Conservation (phyloP, 2,888 invertebrate species). For the Tolmerus cingulatus region DNA sequence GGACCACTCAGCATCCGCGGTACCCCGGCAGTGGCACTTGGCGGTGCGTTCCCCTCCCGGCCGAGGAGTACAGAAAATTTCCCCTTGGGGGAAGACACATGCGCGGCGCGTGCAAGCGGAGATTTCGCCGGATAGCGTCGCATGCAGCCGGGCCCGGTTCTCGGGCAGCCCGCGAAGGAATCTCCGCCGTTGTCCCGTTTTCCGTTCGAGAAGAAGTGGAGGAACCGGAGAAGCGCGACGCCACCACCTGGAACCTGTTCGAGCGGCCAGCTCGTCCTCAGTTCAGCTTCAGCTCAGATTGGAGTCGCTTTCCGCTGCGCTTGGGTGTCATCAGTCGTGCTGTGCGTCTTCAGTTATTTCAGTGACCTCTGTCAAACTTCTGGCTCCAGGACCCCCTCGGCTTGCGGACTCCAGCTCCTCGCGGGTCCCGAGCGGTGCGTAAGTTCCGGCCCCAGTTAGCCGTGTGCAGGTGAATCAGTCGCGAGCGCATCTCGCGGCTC, state of each 20-base stretch:
- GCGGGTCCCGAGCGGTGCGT: not conserved
- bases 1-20: not conserved
- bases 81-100: not conserved
- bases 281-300: constrained; percentile 36
- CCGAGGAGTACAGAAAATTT: not conserved
- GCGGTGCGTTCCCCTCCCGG: not conserved
- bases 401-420: not conserved
- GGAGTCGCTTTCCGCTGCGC: not conserved
- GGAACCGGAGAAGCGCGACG: not conserved
- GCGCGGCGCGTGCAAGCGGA: not conserved
- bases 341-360: constrained; percentile 1
- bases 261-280: not conserved
- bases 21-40: not conserved
- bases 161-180: not conserved
- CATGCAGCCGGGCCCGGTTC: not conserved
- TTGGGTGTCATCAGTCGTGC: not conserved
- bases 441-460: not conserved
- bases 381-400: not conserved
- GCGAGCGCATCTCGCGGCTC: not conserved
- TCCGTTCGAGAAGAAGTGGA: not conserved
- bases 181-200: not conserved
- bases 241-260: constrained; percentile 30
- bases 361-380: not conserved
- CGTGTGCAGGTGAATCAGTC: not conserved
- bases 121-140: not conserved